These are phyloP conservation scores for Porites australiensis DNA, from an alignment of 64 coral and sea anemone species.

Conservation along the genomic window DNA sequence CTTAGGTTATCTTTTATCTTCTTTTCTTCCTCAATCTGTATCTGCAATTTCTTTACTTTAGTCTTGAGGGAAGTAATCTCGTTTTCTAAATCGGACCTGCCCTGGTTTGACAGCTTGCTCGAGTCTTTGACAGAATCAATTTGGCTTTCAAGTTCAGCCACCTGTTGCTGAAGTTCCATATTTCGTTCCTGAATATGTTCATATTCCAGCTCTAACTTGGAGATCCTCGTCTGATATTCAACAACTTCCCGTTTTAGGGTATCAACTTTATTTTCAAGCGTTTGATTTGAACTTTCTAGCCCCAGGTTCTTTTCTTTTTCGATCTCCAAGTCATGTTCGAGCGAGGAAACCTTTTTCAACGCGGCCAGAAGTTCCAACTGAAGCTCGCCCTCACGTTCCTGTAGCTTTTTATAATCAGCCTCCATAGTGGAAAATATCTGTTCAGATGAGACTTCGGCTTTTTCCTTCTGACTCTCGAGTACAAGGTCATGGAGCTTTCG, in stretches of 20 bases:
- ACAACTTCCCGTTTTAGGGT: slow-evolving; percentile 82
- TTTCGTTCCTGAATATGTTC: slow-evolving; percentile 68
- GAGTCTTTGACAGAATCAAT: slow-evolving; percentile 63
- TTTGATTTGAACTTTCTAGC: slow-evolving; percentile 50
- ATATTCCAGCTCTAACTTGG: slow-evolving; percentile 70
- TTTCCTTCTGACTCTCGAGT: slow-evolving; percentile 79
- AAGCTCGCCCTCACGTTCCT: slow-evolving; percentile 71
- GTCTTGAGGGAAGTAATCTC: slow-evolving; percentile 83
- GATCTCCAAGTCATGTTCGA: slow-evolving; percentile 88
- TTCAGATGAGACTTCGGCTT: slow-evolving; percentile 84
- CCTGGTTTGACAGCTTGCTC: slow-evolving; percentile 59
- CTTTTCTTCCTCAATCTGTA: slow-evolving; percentile 76
- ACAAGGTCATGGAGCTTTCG: slow-evolving; percentile 90
- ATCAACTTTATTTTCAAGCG: slow-evolving; percentile 60
- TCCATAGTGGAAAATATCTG: slow-evolving; percentile 92
- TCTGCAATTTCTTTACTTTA: slow-evolving; percentile 86
- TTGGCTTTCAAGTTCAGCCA: slow-evolving; percentile 68
- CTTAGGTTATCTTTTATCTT: slow-evolving; percentile 67
- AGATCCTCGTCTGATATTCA: slow-evolving; percentile 85
- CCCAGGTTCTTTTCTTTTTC: slow-evolving; percentile 69
- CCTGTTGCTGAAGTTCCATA: slow-evolving; percentile 58
- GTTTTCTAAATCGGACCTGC: slow-evolving; percentile 89
- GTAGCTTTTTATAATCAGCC: slow-evolving; percentile 87
- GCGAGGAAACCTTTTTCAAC: slow-evolving; percentile 85
- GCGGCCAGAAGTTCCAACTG: slow-evolving; percentile 93